Evolutionary conservation across 2,113 vertebrate species (phyloP).

Genomic region (Platichthys flesus): DNA sequence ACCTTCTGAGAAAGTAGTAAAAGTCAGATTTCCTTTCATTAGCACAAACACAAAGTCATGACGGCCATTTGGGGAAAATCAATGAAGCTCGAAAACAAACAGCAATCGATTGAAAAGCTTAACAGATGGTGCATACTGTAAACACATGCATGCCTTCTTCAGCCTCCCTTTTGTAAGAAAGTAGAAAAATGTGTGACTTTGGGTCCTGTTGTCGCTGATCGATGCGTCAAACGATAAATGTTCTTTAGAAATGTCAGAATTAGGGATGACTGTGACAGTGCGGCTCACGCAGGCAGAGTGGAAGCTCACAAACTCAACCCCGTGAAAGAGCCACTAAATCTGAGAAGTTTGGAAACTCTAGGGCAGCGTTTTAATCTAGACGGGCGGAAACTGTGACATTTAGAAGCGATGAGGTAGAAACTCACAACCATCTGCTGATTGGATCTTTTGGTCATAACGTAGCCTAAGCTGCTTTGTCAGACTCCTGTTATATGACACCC

Average conservation of each 20-base stretch:
- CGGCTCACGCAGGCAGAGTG: too few species aligned
- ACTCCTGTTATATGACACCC: too few species aligned
- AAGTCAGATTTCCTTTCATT: constrained; percentile 58
- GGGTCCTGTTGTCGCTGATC: constrained; percentile 26
- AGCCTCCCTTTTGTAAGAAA: constrained; percentile 5
- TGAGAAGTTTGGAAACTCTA: too few species aligned
- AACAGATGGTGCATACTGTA: constrained; percentile 19
- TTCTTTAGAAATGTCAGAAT: constrained; percentile 15
- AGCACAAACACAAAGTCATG: constrained; percentile 47
- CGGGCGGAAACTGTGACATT: too few species aligned
- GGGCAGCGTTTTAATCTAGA: too few species aligned
- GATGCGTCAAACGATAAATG: constrained; percentile 29
- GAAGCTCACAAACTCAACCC: too few species aligned
- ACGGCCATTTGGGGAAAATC: constrained; percentile 53
- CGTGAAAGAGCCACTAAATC: too few species aligned
- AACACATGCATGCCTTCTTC: constrained; percentile 25
- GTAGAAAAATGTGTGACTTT: constrained; percentile 2
- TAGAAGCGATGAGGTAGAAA: too few species aligned
- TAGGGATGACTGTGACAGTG: not conserved
- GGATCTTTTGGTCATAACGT: too few species aligned
- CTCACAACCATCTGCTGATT: too few species aligned
- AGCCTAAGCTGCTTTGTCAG: too few species aligned
- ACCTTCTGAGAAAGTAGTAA: constrained; percentile 30
- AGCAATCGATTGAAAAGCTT: constrained; percentile 45
- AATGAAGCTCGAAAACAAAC: constrained; percentile 59